Evolutionary conservation across 2,797 vertebrate genomes (phyloP).

Genomic region (Falco columbarius): DNA sequence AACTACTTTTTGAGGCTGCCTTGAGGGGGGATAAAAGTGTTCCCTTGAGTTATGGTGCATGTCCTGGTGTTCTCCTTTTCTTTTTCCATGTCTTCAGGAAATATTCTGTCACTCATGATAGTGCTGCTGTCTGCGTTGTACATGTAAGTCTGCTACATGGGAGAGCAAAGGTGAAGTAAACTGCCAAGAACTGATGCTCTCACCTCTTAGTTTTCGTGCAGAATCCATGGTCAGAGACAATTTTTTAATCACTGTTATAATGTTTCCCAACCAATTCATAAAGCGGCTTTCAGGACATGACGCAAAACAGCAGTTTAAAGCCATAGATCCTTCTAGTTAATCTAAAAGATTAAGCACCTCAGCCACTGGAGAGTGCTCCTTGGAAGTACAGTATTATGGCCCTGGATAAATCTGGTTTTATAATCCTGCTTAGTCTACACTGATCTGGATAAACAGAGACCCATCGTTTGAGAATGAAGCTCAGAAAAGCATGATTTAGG

Average conservation of each 20-base stretch:
- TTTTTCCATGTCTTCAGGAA: not conserved
- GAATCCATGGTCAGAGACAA: not conserved
- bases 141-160: not conserved
- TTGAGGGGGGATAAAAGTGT: no score
- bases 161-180: not conserved
- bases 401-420: slow-evolving; percentile 67
- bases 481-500: slow-evolving; percentile 13
- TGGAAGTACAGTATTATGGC: slow-evolving; percentile 49
- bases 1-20: no score
- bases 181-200: not conserved
- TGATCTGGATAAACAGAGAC: slow-evolving; percentile 69
- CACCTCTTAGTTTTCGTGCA: not conserved
- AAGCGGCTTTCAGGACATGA: slow-evolving; percentile 72
- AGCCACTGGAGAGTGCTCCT: slow-evolving; percentile 52
- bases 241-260: slow-evolving; percentile 63
- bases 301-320: slow-evolving; percentile 66
- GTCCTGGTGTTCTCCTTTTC: not conserved
- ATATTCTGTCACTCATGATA: not conserved
- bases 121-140: fast-evolving
- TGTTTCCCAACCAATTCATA: slow-evolving; percentile 21
- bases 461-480: not conserved
- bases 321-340: slow-evolving; percentile 71
- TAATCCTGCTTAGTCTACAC: slow-evolving; percentile 71
- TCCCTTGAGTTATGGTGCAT: not conserved
- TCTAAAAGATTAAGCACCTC: slow-evolving; percentile 74